A percentile compares a stretch with the other conserved stretches of the same genome.
These are phyloP conservation scores for Antheraea assamensis DNA, from an alignment of 2,888 invertebrate genomes.

Conservation along the genomic window DNA sequence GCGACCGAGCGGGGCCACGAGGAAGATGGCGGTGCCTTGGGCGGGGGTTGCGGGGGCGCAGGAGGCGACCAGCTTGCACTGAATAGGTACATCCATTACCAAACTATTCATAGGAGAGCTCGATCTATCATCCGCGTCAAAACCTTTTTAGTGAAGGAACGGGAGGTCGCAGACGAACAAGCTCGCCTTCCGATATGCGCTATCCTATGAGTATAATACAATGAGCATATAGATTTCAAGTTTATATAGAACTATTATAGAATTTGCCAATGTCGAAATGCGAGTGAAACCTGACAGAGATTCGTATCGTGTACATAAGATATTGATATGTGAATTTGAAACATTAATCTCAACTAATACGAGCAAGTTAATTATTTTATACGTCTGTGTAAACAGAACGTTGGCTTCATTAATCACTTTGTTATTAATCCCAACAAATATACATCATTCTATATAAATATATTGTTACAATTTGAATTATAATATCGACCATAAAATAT, in stretches of 20 bases:
- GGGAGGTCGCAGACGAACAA: neutral
- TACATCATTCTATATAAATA: neutral
- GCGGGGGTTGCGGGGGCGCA: neutral
- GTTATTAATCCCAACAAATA: neutral
- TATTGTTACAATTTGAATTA: neutral
- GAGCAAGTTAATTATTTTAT: neutral
- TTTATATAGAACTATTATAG: neutral
- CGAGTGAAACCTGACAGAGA: neutral
- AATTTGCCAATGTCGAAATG: neutral
- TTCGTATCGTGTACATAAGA: neutral
- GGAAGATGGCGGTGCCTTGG: no score
- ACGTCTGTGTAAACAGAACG: neutral
- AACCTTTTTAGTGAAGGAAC: neutral
- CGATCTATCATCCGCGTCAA: slow-evolving; percentile 11
- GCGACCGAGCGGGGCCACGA: neutral
- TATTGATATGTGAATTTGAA: neutral
- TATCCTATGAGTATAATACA: neutral
- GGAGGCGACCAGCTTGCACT: neutral
- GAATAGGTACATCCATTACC: slow-evolving; percentile 3
- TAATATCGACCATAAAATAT: neutral
- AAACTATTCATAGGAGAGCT: slow-evolving; percentile 7
- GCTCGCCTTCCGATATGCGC: neutral
- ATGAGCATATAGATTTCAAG: neutral
- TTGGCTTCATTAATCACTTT: neutral
- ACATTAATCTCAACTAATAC: neutral